Evolutionary conservation across 2,888 invertebrate genomes (phyloP).

Genomic region (Amphipyra tragopoginis): DNA sequence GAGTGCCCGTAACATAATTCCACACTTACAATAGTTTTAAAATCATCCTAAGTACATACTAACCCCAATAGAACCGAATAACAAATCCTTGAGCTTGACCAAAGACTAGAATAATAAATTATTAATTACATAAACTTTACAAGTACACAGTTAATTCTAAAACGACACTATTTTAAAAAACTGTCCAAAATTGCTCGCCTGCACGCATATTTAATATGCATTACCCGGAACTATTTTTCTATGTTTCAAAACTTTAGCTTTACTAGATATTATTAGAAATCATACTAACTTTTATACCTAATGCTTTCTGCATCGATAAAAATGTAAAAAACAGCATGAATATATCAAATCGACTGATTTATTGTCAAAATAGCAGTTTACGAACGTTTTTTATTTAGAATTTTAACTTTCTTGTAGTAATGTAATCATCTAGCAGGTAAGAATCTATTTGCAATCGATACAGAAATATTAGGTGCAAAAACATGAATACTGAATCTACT

Average conservation of each 20-base stretch:
- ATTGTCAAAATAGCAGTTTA: constrained; percentile 56
- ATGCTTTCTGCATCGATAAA: constrained; percentile 51
- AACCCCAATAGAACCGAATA: constrained; percentile 63
- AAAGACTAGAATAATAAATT: constrained; percentile 85
- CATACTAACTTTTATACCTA: constrained; percentile 33
- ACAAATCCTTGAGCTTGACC: constrained; percentile 82
- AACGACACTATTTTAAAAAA: constrained; percentile 42
- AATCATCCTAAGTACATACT: constrained; percentile 63
- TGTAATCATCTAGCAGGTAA: not conserved
- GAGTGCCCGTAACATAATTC: constrained; percentile 36
- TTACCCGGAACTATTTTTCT: constrained; percentile 19
- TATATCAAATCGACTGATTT: constrained; percentile 36
- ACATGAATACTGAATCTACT: constrained; percentile 19
- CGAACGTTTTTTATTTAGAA: constrained; percentile 8
- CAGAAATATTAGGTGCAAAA: constrained; percentile 52
- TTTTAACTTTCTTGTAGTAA: constrained; percentile 14
- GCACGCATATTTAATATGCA: constrained; percentile 18
- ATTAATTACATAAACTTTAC: constrained; percentile 65
- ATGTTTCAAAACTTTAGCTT: constrained; percentile 22
- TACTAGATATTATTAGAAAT: constrained; percentile 28
- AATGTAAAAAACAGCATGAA: constrained; percentile 31
- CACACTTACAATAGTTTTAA: constrained; percentile 42
- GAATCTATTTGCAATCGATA: constrained; percentile 25
- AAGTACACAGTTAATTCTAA: constrained; percentile 55
- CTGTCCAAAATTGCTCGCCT: constrained; percentile 32